Base-by-base conservation (phyloP, 2,797 vertebrate genomes). In the Urophycis tenuis region DNA sequence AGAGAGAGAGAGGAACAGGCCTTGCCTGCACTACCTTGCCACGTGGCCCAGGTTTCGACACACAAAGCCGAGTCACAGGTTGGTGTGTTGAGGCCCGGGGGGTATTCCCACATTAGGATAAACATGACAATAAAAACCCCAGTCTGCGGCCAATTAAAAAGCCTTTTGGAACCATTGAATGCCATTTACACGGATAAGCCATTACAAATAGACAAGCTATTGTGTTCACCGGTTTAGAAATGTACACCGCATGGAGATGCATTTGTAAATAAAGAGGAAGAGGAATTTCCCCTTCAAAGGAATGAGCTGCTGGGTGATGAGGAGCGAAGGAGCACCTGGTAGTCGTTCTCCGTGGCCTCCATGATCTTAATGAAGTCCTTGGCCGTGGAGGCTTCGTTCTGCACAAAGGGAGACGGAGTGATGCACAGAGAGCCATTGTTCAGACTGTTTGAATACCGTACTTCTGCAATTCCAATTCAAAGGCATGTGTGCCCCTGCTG, bases 341-440 rank as follows among this genome's bases (percentile, higher is more conserved):
- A 98, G 11, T 96, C 95, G 75, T 96, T 95, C 94, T 98, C 96
- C 90, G 95, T 95, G 88, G 94, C 94, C 88, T 96, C 94, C 93
- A 98, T 94, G 33, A 98, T 95, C 93, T 96, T 96, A 81, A 96
- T 94, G 86, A 98, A 98, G 88, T 95, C 94, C 89, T 96, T 97
- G 0, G 96, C 95, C 85, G 96, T 96, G 75, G 94, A 92, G 81
- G 92, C 90, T 91, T 98, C 96, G 74, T 95, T 96, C 96, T 98
- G 90, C 80, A 12, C 25, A 30, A 67, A 67, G 25, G n/a, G n/a
- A 67, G 9, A 67, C 60, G 29, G n/a, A 12, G 60, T 67, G 60
- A 14, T 29, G 60, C 60, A 67, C 60, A 29, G 53, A 29, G 9
- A 64, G n/a, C 5, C 53, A 67, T 29, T 67, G 60, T 67, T 60